Base-by-base conservation (phyloP, 2,113 vertebrate species). In the Trematocara zebra region DNA sequence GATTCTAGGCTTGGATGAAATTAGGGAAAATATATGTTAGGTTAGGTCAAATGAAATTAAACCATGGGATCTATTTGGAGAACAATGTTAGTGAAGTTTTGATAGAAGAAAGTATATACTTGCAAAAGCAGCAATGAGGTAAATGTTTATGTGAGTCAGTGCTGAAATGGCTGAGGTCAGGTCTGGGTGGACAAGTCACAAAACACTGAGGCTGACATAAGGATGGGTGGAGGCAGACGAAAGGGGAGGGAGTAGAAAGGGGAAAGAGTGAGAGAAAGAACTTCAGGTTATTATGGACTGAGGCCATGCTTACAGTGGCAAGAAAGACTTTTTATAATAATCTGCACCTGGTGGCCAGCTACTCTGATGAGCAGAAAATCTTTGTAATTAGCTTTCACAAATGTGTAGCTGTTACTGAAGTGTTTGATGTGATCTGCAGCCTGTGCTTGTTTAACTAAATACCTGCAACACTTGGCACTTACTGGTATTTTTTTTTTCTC, bases 111-210 rank as follows among this genome's bases (percentile, higher is more conserved):
- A 31, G 69, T 31, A 76, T 49, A 26, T 15, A n/a, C 17, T 47
- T 78, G 64, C 7, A n/a, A 90, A 86, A 1, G 26, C 23, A 26
- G 44, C 26, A 6, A 28, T 83, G 83, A 84, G 82, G 76, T 59
- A 47, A 52, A 37, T 85, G 94, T 88, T 90, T 91, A 78, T 79
- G 20, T 57, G 74, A 87, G 64, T 47, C 74, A 52, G 81, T 3
- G 69, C 11, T 84, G 89, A 83, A 92, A 83, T 31, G 89, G 89
- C 82, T 90, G 92, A 91, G 88, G 82, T 90, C 91, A 89, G 87
- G 64, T 91, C 82, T 93, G 86, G 26, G 72, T 76, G 79, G 83
- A 90, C 18, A 9, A 82, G 44, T 69, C 81, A 83, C 82, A 59
- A 84, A 84, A 90, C 40, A 64, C 40, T 40, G 85, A 42, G 5